Base-by-base conservation (phyloP, 2,113 vertebrate species). In the Dendropsophus ebraccatus region DNA sequence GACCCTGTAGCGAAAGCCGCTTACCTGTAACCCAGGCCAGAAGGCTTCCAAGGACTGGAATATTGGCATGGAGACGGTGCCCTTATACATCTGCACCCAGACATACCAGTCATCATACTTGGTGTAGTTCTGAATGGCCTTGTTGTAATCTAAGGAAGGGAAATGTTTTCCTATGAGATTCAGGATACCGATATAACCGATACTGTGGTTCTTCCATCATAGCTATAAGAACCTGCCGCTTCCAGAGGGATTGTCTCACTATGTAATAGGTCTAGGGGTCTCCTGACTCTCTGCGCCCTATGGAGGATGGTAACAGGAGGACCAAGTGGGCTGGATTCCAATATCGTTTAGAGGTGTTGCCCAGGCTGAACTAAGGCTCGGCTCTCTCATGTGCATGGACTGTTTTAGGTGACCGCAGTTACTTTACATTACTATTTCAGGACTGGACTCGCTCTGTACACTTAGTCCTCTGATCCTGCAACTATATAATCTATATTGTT, bases 11-110 rank as follows among this genome's bases (percentile, higher is more conserved):
- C 9, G 17, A 35, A 30, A 60, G 54, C 52, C 23, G 1, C 25
- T 91, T 92, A 97, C 98, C 97, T 99, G 98, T 82, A 99, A 93
- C 52, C 98, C 98, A 67, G 98, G 98, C 98, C 98, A 99, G 87
- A 97, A 99, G 23, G 98, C 97, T 90, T 99, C 98, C 88, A 99
- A 92, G 30, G 97, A 98, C 91, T 99, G 98, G 91, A 99, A 99
- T 5, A 99, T 94, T 0, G 98, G 98, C 98, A 99, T 99, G 88
- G 98, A 96, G 76, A 99, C 97, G 0, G 97, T 99, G 65, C 98
- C 98, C 91, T 99, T 99, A 88, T 98, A 97, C 98, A 99, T 99
- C 90, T 99, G 97, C 70, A 99, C 98, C 98, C 98, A 99, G 74
- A 99, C 94, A 90, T 99, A 99, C 98, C 98, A 99, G 93, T 99